These are phyloP conservation scores for Dascillus cervinus DNA, from an alignment of 2,888 invertebrate species.

Conservation along the genomic window DNA sequence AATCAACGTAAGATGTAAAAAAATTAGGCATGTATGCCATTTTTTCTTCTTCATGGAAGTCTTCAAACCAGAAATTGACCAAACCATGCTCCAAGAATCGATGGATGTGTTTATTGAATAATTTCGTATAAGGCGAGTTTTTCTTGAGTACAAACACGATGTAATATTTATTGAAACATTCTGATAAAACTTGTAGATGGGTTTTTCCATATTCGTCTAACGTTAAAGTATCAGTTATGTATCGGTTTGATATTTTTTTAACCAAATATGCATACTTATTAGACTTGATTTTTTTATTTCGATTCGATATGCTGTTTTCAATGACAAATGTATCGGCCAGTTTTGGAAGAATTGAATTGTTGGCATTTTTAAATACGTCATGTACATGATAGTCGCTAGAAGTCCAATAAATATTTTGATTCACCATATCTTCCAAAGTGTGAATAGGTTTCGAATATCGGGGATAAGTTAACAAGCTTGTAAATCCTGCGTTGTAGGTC, in stretches of 20 bases:
- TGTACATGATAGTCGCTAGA: slow-evolving; percentile 11
- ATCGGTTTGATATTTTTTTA: slow-evolving; percentile 9
- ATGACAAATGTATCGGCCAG: slow-evolving; percentile 7
- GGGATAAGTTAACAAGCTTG: slow-evolving; percentile 11
- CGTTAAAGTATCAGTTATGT: slow-evolving; percentile 14
- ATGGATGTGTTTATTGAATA: slow-evolving; percentile 16
- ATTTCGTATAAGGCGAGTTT: slow-evolving; percentile 19
- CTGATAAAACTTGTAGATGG: slow-evolving; percentile 14
- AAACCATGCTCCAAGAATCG: slow-evolving; percentile 19
- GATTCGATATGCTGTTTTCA: neutral
- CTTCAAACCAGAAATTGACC: slow-evolving; percentile 16
- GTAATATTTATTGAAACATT: slow-evolving; percentile 15
- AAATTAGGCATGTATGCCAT: slow-evolving; percentile 12
- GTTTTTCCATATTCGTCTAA: slow-evolving; percentile 16
- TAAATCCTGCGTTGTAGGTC: slow-evolving; percentile 11
- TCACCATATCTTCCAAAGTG: slow-evolving; percentile 18
- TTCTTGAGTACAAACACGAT: slow-evolving; percentile 16
- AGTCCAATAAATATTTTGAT: slow-evolving; percentile 18
- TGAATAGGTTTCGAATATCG: slow-evolving; percentile 8
- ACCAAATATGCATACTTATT: slow-evolving; percentile 13
- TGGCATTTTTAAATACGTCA: slow-evolving; percentile 11
- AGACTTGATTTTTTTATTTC: slow-evolving; percentile 7
- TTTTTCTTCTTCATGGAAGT: slow-evolving; percentile 2
- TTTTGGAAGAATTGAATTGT: slow-evolving; percentile 7
- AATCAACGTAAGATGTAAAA: slow-evolving; percentile 8